phyloP scores from a whole-genome alignment of 1,140 invertebrate species.

The Psix sp. region DNA sequence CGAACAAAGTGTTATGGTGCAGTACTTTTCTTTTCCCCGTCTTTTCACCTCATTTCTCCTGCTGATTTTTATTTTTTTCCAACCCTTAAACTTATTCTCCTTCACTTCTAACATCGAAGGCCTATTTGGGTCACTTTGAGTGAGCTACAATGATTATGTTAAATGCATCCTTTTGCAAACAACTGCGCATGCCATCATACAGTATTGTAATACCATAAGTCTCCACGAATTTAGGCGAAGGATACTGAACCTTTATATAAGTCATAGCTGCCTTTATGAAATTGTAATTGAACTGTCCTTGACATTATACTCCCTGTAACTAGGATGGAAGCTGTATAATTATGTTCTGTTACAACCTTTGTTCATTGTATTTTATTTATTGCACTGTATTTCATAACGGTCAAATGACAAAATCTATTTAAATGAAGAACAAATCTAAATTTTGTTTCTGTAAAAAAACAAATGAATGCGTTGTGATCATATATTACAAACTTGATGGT shows the following conservation, averaged over 20 bases:
- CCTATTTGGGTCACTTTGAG: slow-evolving; percentile 23
- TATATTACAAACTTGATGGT: no score
- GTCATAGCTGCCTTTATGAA: slow-evolving; percentile 50
- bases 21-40: slow-evolving; percentile 6
- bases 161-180: slow-evolving; percentile 54
- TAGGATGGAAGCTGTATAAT: no score
- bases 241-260: slow-evolving; percentile 35
- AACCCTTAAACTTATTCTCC: no score
- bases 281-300: slow-evolving; percentile 29
- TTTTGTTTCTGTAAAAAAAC: no score
- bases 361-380: no score
- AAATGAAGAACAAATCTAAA: no score
- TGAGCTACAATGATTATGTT: slow-evolving; percentile 38
- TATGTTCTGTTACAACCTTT: slow-evolving; percentile 1
- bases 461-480: no score
- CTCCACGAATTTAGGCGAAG: slow-evolving; percentile 48
- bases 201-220: slow-evolving; percentile 65
- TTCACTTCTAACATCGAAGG: slow-evolving; percentile 23
- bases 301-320: neutral
- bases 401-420: no score
- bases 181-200: slow-evolving; percentile 64
- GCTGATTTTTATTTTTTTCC: slow-evolving; percentile 8
- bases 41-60: slow-evolving; percentile 7
- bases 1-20: slow-evolving; percentile 46
- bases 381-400: no score